Conservation (phyloP, 2,113 vertebrate species). For the Scomber colias region DNA sequence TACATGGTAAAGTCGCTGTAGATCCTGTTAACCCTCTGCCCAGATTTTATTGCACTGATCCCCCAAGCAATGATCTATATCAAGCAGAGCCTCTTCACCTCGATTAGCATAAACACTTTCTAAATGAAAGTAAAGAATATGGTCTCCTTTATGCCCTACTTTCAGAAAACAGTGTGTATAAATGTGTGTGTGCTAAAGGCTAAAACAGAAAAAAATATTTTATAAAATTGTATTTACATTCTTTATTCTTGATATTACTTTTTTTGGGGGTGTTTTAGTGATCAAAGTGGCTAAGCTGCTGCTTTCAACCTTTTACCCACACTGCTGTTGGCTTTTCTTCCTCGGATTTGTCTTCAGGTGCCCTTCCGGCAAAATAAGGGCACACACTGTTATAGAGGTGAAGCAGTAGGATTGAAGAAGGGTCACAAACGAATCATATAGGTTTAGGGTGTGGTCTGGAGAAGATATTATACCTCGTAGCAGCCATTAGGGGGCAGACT, state of each 20-base stretch:
- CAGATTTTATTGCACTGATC: slow-evolving; percentile 53
- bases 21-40: slow-evolving; percentile 65
- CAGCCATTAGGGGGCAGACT: background rate
- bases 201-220: background rate
- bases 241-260: background rate
- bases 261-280: background rate
- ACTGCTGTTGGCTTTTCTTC: slow-evolving; percentile 28
- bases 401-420: background rate
- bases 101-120: slow-evolving; percentile 65
- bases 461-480: background rate
- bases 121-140: slow-evolving; percentile 53
- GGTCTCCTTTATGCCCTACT: slow-evolving; percentile 45
- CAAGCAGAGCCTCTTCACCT: slow-evolving; percentile 55
- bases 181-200: background rate
- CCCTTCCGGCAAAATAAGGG: slow-evolving; percentile 1
- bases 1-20: slow-evolving; percentile 45
- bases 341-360: slow-evolving; percentile 5
- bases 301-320: slow-evolving; percentile 2
- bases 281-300: slow-evolving; percentile 30
- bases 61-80: slow-evolving; percentile 71
- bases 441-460: background rate
- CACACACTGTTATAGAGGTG: background rate
- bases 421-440: slow-evolving; percentile 6
- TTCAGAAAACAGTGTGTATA: slow-evolving; percentile 16
- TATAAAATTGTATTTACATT: background rate